A percentile compares a stretch with the other conserved stretches of the same genome.
Conservation (phyloP, 2,888 invertebrate species). For the Morpho helenor region DNA sequence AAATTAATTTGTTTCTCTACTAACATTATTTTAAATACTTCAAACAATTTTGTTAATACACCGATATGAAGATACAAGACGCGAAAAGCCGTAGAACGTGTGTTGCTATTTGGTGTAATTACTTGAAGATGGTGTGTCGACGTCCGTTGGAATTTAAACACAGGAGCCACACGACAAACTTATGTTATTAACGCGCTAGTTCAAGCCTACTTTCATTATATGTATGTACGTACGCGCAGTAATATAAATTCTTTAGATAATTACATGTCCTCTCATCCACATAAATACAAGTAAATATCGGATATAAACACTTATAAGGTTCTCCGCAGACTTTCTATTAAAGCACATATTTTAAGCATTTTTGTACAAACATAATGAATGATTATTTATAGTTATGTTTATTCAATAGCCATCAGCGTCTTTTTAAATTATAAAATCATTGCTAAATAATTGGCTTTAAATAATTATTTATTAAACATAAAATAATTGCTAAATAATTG, state of each 20-base stretch:
- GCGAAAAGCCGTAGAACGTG: constrained; percentile 38
- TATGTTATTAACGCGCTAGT: constrained; percentile 62
- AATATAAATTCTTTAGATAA: constrained; percentile 35
- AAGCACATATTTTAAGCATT: no score
- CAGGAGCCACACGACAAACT: constrained; percentile 50
- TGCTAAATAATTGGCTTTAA: no score
- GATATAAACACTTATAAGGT: not conserved
- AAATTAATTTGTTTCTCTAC: no score
- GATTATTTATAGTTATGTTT: no score
- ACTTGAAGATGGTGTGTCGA: constrained; percentile 41
- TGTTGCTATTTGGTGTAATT: constrained; percentile 64
- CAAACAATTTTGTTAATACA: constrained; percentile 3
- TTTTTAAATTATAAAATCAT: no score
- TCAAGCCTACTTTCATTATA: constrained; percentile 48
- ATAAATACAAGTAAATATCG: constrained; percentile 4
- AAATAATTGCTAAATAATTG: no score
- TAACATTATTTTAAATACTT: not conserved
- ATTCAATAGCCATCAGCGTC: no score
- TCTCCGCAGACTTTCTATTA: not conserved
- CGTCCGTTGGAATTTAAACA: constrained; percentile 55
- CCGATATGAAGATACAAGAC: not conserved
- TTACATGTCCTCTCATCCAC: constrained; percentile 14
- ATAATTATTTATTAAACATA: no score
- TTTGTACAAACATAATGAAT: no score
- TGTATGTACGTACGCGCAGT: constrained; percentile 27